Conservation (phyloP, 2,888 invertebrate species). For the Julus scandinavius region DNA sequence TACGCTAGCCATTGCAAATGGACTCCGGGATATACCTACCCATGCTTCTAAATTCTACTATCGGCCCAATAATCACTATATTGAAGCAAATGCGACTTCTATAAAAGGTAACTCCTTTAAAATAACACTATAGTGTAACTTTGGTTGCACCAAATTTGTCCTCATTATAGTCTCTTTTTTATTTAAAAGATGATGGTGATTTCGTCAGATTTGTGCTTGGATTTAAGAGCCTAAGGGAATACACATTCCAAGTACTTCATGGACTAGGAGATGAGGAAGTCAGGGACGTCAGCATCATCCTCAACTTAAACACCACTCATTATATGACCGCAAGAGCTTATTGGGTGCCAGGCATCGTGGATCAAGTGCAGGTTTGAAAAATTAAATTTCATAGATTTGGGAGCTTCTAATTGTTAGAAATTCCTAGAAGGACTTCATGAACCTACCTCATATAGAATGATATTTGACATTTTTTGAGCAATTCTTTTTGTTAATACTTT, state of each 20-base stretch:
- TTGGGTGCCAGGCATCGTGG: slow-evolving; percentile 50
- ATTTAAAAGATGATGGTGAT: slow-evolving; percentile 45
- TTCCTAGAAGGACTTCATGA: not conserved
- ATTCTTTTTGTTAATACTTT: not conserved
- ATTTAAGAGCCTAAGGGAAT: slow-evolving; percentile 11
- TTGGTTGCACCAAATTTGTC: not conserved
- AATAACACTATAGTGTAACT: not conserved
- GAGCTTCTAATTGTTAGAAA: no score
- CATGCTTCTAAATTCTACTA: slow-evolving; percentile 48
- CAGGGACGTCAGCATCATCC: slow-evolving; percentile 37
- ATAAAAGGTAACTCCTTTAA: slow-evolving; percentile 6
- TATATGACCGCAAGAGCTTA: slow-evolving; percentile 50
- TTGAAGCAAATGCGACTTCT: slow-evolving; percentile 49
- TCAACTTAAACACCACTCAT: slow-evolving; percentile 50
- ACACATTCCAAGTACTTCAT: slow-evolving; percentile 39
- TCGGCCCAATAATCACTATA: slow-evolving; percentile 47
- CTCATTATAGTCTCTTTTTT: not conserved
- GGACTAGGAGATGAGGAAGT: not conserved
- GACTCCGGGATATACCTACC: not conserved
- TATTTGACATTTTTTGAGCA: not conserved
- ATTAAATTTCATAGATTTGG: not conserved
- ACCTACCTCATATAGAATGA: no score
- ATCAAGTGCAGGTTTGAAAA: slow-evolving; percentile 46
- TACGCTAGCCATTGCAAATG: slow-evolving; percentile 39
- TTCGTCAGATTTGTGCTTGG: not conserved